Percentiles rank a stretch among this genome's conserved stretches.
Conservation (phyloP, 2,113 vertebrate genomes). For the Anguilla japonica region DNA sequence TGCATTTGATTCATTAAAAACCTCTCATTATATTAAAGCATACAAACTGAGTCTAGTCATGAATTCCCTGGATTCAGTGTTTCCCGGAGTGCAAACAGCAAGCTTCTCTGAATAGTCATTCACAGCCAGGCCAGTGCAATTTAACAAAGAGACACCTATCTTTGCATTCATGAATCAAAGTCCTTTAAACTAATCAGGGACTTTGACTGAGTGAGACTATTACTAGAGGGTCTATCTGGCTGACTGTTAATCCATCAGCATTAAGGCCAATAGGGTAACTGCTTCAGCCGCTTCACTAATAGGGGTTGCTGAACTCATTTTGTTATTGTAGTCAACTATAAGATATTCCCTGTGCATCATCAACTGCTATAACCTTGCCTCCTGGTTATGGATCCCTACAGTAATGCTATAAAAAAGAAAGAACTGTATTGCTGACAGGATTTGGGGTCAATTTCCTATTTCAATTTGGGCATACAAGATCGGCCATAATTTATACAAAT, state of each 20-base stretch:
- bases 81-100: neutral
- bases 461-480: neutral
- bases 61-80: neutral
- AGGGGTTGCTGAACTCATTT: neutral
- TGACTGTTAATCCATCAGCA: slow-evolving; percentile 3
- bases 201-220: slow-evolving; percentile 14
- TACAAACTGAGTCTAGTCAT: neutral
- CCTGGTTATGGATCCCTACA: neutral
- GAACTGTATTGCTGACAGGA: neutral
- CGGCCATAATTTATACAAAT: neutral
- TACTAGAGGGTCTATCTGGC: neutral
- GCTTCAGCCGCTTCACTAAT: neutral
- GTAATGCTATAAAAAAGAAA: neutral
- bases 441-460: neutral
- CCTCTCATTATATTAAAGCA: neutral
- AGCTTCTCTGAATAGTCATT: neutral
- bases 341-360: neutral
- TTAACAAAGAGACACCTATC: neutral
- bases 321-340: neutral
- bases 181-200: slow-evolving; percentile 8
- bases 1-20: neutral
- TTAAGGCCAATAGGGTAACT: slow-evolving; percentile 7
- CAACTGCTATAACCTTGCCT: neutral
- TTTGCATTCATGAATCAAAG: slow-evolving; percentile 3
- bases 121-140: neutral